phyloP scores from a whole-genome alignment of 2,797 vertebrate genomes.

The Sebastes elongatus region DNA sequence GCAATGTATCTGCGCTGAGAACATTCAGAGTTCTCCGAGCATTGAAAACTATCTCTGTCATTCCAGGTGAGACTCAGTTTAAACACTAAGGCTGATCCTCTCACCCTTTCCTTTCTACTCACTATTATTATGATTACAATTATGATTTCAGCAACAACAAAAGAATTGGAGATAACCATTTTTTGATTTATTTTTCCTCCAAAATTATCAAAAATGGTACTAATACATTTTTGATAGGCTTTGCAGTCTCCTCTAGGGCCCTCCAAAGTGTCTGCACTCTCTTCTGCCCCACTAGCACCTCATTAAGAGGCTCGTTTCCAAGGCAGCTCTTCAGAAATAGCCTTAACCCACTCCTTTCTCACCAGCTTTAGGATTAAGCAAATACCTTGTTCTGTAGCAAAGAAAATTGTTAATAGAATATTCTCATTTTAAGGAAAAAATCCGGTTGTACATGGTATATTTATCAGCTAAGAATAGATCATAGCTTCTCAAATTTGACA shows the following conservation, averaged over 20 bases:
- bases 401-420: conserved; percentile 21
- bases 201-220: conserved; percentile 87
- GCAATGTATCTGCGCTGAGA: conserved; percentile 99
- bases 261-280: conserved; percentile 73
- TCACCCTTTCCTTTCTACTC: conserved; percentile 83
- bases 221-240: conserved; percentile 91
- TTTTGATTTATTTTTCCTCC: conserved; percentile 82
- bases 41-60: conserved; percentile 99
- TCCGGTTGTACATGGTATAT: conserved; percentile 13
- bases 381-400: conserved; percentile 26
- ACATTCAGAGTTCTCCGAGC: conserved; percentile 99
- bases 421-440: conserved; percentile 8
- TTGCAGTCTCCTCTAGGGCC: conserved; percentile 88
- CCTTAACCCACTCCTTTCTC: conserved; percentile 40
- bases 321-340: conserved; percentile 65
- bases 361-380: conserved; percentile 40
- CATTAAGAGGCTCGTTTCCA: conserved; percentile 61
- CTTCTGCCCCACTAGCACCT: conserved; percentile 70
- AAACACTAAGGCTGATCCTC: conserved; percentile 87
- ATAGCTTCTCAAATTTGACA: conserved; percentile 34
- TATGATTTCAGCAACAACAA: conserved; percentile 69
- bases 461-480: conserved; percentile 21
- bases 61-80: conserved; percentile 99
- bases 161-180: conserved; percentile 82
- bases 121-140: conserved; percentile 78